A percentile compares a stretch with the other conserved stretches of the same genome.
These are phyloP conservation scores for Andrena fulva DNA, from an alignment of 2,888 invertebrate species.

Conservation along the genomic window DNA sequence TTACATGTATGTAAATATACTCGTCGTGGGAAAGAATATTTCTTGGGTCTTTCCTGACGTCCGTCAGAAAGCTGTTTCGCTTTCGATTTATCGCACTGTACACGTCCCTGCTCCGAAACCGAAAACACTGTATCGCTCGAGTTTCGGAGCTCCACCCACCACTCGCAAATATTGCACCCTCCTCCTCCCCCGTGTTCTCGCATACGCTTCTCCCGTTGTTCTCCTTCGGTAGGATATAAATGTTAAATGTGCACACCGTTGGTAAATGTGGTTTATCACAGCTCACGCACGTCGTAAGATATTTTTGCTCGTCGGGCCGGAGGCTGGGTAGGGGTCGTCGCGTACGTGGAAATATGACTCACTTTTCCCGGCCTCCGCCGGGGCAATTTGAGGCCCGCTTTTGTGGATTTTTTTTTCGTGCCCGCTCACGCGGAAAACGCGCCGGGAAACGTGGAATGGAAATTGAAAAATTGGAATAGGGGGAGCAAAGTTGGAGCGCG, in stretches of 20 bases:
- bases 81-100: not conserved
- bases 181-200: not conserved
- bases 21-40: slow-evolving; percentile 35
- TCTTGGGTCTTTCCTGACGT: slow-evolving; percentile 29
- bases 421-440: slow-evolving; percentile 65
- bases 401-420: slow-evolving; percentile 64
- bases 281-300: slow-evolving; percentile 39
- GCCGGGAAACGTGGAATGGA: slow-evolving; percentile 66
- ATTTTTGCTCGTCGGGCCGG: slow-evolving; percentile 42
- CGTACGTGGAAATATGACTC: slow-evolving; percentile 65
- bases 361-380: slow-evolving; percentile 57
- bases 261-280: slow-evolving; percentile 41
- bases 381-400: slow-evolving; percentile 67
- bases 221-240: slow-evolving; percentile 16
- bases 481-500: slow-evolving; percentile 52
- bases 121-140: slow-evolving; percentile 27
- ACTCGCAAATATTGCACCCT: slow-evolving; percentile 4
- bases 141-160: slow-evolving; percentile 27
- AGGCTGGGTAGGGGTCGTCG: slow-evolving; percentile 32
- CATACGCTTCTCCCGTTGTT: slow-evolving; percentile 2
- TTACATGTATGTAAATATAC: too few relatives aligned
- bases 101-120: slow-evolving; percentile 22
- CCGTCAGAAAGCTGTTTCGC: too few relatives aligned
- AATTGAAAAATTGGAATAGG: slow-evolving; percentile 72
- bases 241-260: slow-evolving; percentile 30